These are phyloP conservation scores for Philaethria dido DNA, from an alignment of 2,888 invertebrate species.

Conservation along the genomic window DNA sequence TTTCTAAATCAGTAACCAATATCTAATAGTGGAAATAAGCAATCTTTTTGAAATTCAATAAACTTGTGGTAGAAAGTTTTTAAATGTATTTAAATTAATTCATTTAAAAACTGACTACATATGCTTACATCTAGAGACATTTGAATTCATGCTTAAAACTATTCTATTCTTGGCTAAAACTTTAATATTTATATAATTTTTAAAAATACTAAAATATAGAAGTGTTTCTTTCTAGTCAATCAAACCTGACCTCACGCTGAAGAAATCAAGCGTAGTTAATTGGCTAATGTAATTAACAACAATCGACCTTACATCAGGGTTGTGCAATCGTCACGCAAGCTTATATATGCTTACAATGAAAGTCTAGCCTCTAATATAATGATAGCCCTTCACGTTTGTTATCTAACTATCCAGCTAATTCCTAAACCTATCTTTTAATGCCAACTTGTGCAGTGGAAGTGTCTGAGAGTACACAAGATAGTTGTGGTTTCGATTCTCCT, in stretches of 20 bases:
- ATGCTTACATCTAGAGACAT: no score
- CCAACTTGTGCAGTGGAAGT: no score
- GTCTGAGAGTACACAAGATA: no score
- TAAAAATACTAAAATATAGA: no score
- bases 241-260: constrained; percentile 37
- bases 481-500: no score
- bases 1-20: background rate
- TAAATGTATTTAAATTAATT: background rate
- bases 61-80: background rate
- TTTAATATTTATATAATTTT: no score
- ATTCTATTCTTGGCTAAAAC: no score
- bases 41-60: background rate
- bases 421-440: no score
- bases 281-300: constrained; percentile 42
- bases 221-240: no score
- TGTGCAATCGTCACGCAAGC: constrained; percentile 60
- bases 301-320: constrained; percentile 56
- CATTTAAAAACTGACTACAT: no score
- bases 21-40: background rate
- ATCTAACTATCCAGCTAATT: background rate
- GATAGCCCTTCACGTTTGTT: constrained; percentile 5
- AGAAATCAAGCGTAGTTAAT: constrained; percentile 43
- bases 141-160: no score
- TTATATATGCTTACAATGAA: constrained; percentile 62
- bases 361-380: constrained; percentile 53